Evolutionary conservation across 2,113 vertebrate species (phyloP), one percentile per base, ranked within the genome.

Genomic region (Pituophis catenifer): DNA sequence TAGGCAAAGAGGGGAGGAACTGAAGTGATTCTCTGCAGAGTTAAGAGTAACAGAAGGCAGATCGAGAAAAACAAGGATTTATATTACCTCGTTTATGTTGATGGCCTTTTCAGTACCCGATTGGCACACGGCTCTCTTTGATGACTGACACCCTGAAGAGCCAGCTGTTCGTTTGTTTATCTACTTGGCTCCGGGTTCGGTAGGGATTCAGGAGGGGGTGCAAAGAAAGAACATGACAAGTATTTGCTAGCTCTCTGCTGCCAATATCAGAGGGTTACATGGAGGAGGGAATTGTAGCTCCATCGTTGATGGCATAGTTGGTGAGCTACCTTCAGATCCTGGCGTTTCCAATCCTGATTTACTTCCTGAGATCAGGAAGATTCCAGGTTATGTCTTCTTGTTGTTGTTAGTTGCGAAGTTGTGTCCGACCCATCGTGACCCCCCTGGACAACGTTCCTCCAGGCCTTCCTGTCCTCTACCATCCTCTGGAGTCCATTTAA

Each of bases 91-190:
- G 3, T 85, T 91, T 89, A 58, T 38, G 48, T 23, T 17, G 90
- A 81, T 91, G 86, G 53, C 58, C 21, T 91, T 93, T 91, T 75
- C 55, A 89, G 48, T 12, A 87, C 87, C 87, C 81, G 87, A 89
- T 81, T 93, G 90, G 90, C 90, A 89, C 17, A 54, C 65, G 3
- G 13, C 11, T 53, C 62, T 89, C 53, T 81, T 53, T 59, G 62
- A 86, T 91, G 90, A 91, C 26, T 81, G 62, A 91, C 65, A 91
- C 10, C 86, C 90, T 81, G 52, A 91, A 93, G 90, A 38, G 65
- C 44, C 87, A 93, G 90, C 54, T 91, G 90, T 54, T 91, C 48
- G 13, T 85, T 91, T 89, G 86, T 89, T 89, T 85, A 89, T 65
- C n/a, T 23, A 48, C 52, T 91, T 75, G n/a, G 93, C 55, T 93